A percentile compares a stretch with the other conserved stretches of the same genome.
phyloP scores from a whole-genome alignment of 2,113 vertebrate genomes.

The Echinops telfairi region DNA sequence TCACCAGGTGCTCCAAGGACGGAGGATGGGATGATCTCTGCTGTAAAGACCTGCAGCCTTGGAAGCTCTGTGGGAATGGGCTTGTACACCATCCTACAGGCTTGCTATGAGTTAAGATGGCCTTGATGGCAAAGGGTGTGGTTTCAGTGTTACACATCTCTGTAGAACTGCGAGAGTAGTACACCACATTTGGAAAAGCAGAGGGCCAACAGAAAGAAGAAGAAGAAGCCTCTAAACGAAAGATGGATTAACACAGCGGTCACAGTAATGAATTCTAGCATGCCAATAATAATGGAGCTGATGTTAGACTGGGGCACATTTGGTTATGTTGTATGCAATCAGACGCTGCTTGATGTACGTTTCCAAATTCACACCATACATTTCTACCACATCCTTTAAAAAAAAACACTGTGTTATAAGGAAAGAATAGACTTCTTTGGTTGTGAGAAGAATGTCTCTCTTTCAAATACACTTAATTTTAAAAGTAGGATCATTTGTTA shows the following conservation, averaged over 20 bases:
- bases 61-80: neutral
- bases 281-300: too few species aligned
- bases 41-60: neutral
- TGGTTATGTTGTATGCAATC: too few species aligned
- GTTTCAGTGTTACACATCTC: neutral
- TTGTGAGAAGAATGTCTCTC: neutral
- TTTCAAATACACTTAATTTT: neutral
- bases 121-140: neutral
- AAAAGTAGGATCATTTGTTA: neutral
- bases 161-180: neutral
- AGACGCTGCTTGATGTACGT: too few species aligned
- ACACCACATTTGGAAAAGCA: neutral
- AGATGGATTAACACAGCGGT: neutral
- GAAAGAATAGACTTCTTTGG: neutral
- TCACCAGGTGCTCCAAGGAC: neutral
- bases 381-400: too few species aligned
- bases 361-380: too few species aligned
- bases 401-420: neutral
- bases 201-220: neutral
- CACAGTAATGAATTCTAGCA: too few species aligned
- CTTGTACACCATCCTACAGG: neutral
- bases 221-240: neutral
- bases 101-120: neutral
- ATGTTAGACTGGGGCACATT: too few species aligned
- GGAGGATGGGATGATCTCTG: neutral